Evolutionary conservation across 2,888 invertebrate species (phyloP), one percentile per base, ranked within the genome.

Genomic region (Eristalis pertinax): DNA sequence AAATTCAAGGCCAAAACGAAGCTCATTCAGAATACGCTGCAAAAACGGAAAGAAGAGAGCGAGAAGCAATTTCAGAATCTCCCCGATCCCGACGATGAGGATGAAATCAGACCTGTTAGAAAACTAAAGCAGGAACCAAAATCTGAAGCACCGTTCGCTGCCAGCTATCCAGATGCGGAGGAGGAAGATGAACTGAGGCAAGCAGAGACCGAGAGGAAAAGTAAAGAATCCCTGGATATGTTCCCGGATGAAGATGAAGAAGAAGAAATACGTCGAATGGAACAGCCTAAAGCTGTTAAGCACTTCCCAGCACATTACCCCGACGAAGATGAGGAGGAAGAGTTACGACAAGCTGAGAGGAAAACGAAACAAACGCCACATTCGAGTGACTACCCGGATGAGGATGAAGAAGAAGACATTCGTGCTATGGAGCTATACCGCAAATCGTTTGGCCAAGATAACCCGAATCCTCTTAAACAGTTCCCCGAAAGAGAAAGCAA

Each of bases 1-100:
- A 95, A 95, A 90, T 92, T 96, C 4, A 95, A 95, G 91, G 93
- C 94, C 58, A 94, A 94, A 89, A 93, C 94, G 19, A 94, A 94
- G 89, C 89, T 94, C 10, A 92, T 94, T 0, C 91, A 92, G 86
- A 90, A 89, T 73, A 89, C 90, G 75, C 80, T 92, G 74, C 90
- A 91, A 70, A 91, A 89, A 70, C 74, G 86, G 0, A 84, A 81
- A 22, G 67, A 89, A 82, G 85, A 88, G 26, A 68, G 80, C 3
- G 76, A 88, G 77, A 74, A 60, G 10, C 75, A 90, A 43, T 68
- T 65, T 1, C 81, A 81, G 41, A 60, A 62, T 50, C 19, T 50
- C 8, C 50, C 50, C 41, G 69, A 63, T 32, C n/a, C 64, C 5
- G 80, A 85, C 22, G 75, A 84, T 0, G 79, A 84, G n/a, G 86